These are phyloP conservation scores for Invenusta paracnida DNA, from an alignment of 2,888 invertebrate genomes.

Conservation along the genomic window DNA sequence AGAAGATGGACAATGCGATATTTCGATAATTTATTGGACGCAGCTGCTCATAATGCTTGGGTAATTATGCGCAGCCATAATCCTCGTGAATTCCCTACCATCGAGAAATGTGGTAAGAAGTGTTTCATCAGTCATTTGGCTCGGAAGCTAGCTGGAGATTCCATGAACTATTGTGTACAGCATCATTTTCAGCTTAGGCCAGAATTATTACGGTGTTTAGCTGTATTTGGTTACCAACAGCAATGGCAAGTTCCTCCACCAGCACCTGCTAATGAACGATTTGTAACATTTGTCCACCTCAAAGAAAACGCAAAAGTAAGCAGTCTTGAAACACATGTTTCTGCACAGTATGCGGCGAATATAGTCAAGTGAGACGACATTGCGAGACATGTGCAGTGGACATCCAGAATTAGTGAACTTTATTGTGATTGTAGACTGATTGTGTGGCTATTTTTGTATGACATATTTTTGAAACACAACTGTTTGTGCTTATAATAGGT, in stretches of 20 bases:
- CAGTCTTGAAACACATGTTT: background rate
- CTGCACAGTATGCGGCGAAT: background rate
- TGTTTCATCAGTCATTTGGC: conserved; percentile 23
- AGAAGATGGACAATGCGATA: background rate
- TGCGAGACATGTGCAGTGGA: background rate
- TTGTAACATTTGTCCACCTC: conserved; percentile 13
- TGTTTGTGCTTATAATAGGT: background rate
- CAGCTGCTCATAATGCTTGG: background rate
- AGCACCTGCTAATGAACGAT: background rate
- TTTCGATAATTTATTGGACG: background rate
- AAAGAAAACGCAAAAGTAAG: conserved; percentile 27
- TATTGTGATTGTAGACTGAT: background rate
- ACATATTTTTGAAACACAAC: background rate
- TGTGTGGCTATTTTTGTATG: background rate
- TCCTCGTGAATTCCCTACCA: background rate
- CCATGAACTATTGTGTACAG: conserved; percentile 5
- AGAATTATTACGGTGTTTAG: conserved; percentile 23
- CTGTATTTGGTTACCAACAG: conserved; percentile 2
- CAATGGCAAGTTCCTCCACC: conserved; percentile 20
- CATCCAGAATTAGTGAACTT: background rate
- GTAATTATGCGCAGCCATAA: background rate
- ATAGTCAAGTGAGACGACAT: background rate
- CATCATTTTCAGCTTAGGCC: conserved; percentile 13
- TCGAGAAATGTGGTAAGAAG: conserved; percentile 9
- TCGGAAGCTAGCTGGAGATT: background rate